Evolutionary conservation across 2,888 invertebrate genomes (phyloP).

Genomic region (Clostera curtula): DNA sequence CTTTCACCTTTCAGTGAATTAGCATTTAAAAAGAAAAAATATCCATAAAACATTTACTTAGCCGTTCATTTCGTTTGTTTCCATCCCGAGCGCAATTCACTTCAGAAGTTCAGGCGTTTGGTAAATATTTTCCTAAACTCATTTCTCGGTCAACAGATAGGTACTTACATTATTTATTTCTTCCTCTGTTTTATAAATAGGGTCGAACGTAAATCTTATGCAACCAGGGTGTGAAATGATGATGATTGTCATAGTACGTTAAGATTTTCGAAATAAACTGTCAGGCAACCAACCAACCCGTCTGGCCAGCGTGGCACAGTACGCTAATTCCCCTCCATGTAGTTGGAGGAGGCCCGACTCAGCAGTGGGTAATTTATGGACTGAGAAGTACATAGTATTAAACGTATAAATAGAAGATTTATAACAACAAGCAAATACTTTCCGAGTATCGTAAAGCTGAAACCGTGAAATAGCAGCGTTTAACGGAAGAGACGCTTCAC

Average conservation of each 20-base stretch:
- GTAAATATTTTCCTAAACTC: constrained; percentile 24
- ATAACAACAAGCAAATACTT: constrained; percentile 4
- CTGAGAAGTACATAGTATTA: no score
- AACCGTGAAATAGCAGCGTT: constrained; percentile 17
- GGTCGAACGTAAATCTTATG: no score
- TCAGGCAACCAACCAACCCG: no score
- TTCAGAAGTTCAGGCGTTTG: constrained; percentile 32
- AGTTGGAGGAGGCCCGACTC: no score
- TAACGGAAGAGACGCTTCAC: constrained; percentile 36
- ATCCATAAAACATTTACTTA: constrained; percentile 40
- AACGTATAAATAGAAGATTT: no score
- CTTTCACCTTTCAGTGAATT: constrained; percentile 27
- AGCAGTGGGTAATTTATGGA: no score
- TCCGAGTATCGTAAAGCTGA: constrained; percentile 8
- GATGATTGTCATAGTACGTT: no score
- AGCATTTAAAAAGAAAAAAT: constrained; percentile 42
- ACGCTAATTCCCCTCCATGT: no score
- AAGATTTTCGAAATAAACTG: no score
- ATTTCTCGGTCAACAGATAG: constrained; percentile 14
- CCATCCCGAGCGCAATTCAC: constrained; percentile 34
- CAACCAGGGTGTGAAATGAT: no score
- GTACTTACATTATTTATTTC: constrained; percentile 4
- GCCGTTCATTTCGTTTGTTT: constrained; percentile 34
- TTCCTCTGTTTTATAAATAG: neutral
- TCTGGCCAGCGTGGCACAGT: no score